These are phyloP conservation scores for Lottia scabra DNA, from an alignment of 2,888 invertebrate species.

Conservation along the genomic window DNA sequence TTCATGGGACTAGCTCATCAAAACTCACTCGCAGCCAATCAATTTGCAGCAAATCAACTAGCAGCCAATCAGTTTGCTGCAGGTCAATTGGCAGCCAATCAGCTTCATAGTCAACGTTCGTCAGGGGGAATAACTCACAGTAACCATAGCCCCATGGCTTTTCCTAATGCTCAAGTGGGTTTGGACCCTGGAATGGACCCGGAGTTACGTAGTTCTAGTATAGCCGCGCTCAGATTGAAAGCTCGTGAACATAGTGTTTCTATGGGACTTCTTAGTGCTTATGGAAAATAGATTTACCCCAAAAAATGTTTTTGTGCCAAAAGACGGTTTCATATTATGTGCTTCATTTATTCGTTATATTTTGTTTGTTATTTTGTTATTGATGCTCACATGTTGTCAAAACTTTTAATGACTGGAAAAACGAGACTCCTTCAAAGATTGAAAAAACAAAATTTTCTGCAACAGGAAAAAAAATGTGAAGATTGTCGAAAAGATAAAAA, in stretches of 20 bases:
- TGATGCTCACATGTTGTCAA: too few species aligned
- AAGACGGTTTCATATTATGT: background rate
- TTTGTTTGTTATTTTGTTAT: too few species aligned
- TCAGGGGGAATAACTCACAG: background rate
- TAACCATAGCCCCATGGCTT: background rate
- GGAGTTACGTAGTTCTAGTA: constrained; percentile 62
- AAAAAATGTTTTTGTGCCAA: background rate
- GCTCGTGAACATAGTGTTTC: constrained; percentile 64
- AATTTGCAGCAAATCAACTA: constrained; percentile 9
- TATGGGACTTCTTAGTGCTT: constrained; percentile 57
- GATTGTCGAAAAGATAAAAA: too few species aligned
- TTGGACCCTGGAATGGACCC: constrained; percentile 47
- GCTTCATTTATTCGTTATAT: too few species aligned
- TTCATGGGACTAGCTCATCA: constrained; percentile 60
- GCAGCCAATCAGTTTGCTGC: constrained; percentile 10
- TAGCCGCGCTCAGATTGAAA: constrained; percentile 63
- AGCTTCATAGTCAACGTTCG: constrained; percentile 8
- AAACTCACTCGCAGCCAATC: constrained; percentile 33
- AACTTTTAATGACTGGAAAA: too few species aligned
- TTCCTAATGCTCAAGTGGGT: constrained; percentile 15
- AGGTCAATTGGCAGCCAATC: constrained; percentile 8
- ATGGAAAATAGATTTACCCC: constrained; percentile 38
- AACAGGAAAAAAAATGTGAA: too few species aligned
- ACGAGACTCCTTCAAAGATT: too few species aligned
- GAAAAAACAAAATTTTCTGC: too few species aligned